Evolutionary conservation across 2,113 vertebrate genomes (phyloP).

Genomic region (Lota lota): DNA sequence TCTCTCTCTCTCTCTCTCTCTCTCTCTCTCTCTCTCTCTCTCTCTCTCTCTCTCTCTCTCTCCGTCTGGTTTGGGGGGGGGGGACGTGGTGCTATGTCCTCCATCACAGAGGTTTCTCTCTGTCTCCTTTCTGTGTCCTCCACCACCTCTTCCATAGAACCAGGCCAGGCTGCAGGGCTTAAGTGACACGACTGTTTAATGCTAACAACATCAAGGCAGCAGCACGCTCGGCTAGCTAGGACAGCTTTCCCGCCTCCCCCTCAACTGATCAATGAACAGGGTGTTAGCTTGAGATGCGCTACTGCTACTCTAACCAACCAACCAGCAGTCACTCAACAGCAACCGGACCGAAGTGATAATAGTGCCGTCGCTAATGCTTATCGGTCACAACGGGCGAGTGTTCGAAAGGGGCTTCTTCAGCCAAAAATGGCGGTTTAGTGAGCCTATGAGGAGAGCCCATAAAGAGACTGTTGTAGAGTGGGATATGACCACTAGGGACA

Average conservation of each 20-base stretch:
- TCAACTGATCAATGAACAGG: constrained; percentile 47
- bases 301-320: constrained; percentile 24
- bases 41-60: constrained; percentile 12
- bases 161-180: constrained; percentile 7
- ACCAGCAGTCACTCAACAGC: constrained; percentile 24
- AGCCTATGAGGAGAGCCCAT: constrained; percentile 9
- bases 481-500: too few species aligned
- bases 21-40: too few species aligned
- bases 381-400: constrained; percentile 41
- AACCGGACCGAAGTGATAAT: constrained; percentile 47
- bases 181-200: constrained; percentile 31
- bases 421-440: constrained; percentile 41
- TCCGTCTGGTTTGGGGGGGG: constrained; percentile 33
- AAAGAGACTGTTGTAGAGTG: too few species aligned
- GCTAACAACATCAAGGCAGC: constrained; percentile 37
- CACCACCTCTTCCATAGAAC: constrained; percentile 26
- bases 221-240: constrained; percentile 22
- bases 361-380: constrained; percentile 39
- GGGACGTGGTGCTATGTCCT: constrained; percentile 29
- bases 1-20: too few species aligned
- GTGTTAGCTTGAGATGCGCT: constrained; percentile 45
- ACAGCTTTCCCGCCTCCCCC: constrained; percentile 35
- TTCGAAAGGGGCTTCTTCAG: constrained; percentile 61
- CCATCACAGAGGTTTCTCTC: background rate
- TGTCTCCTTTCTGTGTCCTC: constrained; percentile 5